Conservation (phyloP, 1,140 invertebrate genomes). For the Leptoteleia sp. region DNA sequence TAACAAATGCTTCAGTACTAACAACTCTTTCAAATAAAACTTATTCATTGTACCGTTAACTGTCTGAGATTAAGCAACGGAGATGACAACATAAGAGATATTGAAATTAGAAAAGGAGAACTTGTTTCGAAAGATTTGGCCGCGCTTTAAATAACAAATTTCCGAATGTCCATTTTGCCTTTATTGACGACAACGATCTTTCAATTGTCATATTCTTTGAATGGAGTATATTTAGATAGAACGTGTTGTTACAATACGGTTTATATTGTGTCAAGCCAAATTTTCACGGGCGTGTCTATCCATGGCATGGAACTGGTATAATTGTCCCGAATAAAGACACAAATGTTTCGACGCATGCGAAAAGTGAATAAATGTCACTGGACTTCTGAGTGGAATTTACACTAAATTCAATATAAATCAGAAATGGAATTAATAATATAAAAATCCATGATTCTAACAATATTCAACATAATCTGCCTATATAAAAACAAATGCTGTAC, state of each 20-base stretch:
- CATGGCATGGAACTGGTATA: slow-evolving; percentile 51
- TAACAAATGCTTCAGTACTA: slow-evolving; percentile 67
- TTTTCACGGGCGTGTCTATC: slow-evolving; percentile 54
- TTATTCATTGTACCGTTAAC: slow-evolving; percentile 30
- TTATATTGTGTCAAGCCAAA: slow-evolving; percentile 42
- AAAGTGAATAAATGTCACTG: slow-evolving; percentile 29
- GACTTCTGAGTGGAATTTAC: too few species aligned
- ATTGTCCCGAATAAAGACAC: slow-evolving; percentile 42
- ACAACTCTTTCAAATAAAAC: slow-evolving; percentile 72
- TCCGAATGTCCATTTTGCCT: slow-evolving; percentile 49
- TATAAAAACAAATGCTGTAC: too few species aligned
- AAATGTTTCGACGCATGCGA: slow-evolving; percentile 24
- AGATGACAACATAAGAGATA: slow-evolving; percentile 10
- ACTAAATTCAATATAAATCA: too few species aligned
- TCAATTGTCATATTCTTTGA: slow-evolving; percentile 45
- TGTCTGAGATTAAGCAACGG: slow-evolving; percentile 3
- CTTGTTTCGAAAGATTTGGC: slow-evolving; percentile 19
- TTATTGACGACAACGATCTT: slow-evolving; percentile 41
- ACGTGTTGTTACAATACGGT: slow-evolving; percentile 37
- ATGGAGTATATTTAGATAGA: slow-evolving; percentile 54
- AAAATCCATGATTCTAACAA: too few species aligned
- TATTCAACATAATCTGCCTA: too few species aligned
- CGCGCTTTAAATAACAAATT: slow-evolving; percentile 31
- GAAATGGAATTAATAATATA: too few species aligned
- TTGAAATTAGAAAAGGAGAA: slow-evolving; percentile 9